A percentile compares a stretch with the other conserved stretches of the same genome.
phyloP scores from a whole-genome alignment of 1,140 invertebrate genomes.

The Drosophila tani region DNA sequence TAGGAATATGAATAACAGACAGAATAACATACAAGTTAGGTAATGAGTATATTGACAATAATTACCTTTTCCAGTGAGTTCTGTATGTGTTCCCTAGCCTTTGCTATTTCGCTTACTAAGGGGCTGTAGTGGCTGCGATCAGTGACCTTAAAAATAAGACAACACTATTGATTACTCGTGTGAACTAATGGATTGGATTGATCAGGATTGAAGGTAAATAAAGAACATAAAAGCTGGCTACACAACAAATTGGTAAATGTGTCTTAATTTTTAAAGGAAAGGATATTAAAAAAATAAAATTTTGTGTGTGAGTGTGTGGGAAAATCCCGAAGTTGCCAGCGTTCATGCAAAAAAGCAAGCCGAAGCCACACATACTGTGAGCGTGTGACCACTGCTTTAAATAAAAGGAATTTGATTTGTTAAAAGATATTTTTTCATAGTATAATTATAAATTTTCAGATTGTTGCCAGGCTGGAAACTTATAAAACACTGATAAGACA shows the following conservation, averaged over 20 bases:
- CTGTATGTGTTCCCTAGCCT: conserved; percentile 89
- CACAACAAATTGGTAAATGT: not conserved
- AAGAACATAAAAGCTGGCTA: not conserved
- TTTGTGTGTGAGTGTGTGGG: not conserved
- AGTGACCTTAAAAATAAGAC: conserved; percentile 63
- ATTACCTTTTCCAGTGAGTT: conserved; percentile 88
- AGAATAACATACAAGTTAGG: not conserved
- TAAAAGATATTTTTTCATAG: not conserved
- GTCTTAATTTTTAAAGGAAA: not conserved
- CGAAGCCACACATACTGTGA: not conserved
- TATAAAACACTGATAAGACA: not conserved
- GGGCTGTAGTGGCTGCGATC: conserved; percentile 79
- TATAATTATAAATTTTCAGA: not conserved
- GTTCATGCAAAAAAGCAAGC: not conserved
- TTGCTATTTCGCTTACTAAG: conserved; percentile 88
- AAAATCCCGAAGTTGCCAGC: too few species aligned
- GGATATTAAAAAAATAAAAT: not conserved
- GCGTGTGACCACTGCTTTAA: not conserved
- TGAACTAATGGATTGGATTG: conserved; percentile 10
- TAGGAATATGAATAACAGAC: not conserved
- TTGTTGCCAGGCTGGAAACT: conserved; percentile 9
- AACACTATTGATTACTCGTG: conserved; percentile 28
- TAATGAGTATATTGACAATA: conserved; percentile 19
- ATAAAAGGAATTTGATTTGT: not conserved
- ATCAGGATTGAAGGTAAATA: not conserved